A percentile compares a stretch with the other conserved stretches of the same genome.
phyloP scores from a whole-genome alignment of 2,113 vertebrate genomes.

The Pygoscelis antarcticus region DNA sequence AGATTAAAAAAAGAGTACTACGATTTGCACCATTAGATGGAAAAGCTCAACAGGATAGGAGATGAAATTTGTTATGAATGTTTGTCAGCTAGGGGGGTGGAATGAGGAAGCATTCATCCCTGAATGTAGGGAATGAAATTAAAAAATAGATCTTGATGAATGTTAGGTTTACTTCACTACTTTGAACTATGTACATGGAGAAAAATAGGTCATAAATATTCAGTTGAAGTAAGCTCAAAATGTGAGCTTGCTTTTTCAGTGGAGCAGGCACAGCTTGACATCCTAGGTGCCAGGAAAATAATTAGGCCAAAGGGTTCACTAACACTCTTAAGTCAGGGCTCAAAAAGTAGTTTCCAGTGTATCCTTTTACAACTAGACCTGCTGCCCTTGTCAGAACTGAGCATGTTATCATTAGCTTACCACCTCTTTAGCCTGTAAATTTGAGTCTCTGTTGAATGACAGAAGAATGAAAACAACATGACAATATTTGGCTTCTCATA shows the following conservation, averaged over 20 bases:
- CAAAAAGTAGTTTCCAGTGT: not conserved
- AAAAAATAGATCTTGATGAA: not conserved
- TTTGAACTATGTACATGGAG: not conserved
- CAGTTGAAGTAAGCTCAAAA: not conserved
- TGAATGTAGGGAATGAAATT: not conserved
- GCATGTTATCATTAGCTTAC: not conserved
- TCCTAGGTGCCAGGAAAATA: not conserved
- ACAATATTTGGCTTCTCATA: not conserved
- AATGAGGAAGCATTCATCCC: not conserved
- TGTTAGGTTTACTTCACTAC: not conserved
- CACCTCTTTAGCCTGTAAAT: not conserved
- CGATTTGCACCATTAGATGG: not conserved
- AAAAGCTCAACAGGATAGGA: not conserved
- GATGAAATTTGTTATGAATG: not conserved
- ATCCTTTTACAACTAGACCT: not conserved
- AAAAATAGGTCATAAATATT: not conserved
- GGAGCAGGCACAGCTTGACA: not conserved
- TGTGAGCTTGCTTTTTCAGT: not conserved
- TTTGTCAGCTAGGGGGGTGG: not conserved
- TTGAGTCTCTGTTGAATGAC: not conserved
- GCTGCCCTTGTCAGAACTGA: not conserved
- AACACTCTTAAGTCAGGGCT: not conserved
- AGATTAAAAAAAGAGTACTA: not conserved
- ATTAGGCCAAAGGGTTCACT: not conserved
- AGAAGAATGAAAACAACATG: not conserved